Percentiles rank a stretch among this genome's conserved stretches.
These are phyloP conservation scores for Drosophila borborema DNA, from an alignment of 2,888 invertebrate genomes.

Conservation along the genomic window DNA sequence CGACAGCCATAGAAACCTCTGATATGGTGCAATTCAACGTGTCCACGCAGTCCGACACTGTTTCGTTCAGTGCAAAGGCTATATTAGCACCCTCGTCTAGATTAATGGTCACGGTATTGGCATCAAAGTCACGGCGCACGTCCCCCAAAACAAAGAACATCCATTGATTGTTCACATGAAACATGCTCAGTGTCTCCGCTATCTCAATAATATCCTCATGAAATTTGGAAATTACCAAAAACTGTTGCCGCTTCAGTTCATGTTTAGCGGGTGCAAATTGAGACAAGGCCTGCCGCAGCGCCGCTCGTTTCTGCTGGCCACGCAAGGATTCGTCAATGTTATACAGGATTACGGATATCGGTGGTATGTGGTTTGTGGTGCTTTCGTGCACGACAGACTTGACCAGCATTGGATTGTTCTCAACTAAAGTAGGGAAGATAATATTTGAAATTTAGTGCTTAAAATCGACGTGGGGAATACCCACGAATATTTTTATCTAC, in stretches of 20 bases:
- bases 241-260: slow-evolving; percentile 73
- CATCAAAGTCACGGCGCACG: slow-evolving; percentile 82
- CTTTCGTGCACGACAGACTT: slow-evolving; percentile 82
- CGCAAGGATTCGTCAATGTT: slow-evolving; percentile 78
- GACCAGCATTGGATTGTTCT: slow-evolving; percentile 77
- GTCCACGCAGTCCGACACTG: slow-evolving; percentile 87
- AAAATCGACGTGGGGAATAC: slow-evolving; percentile 82
- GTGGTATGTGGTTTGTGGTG: slow-evolving; percentile 78
- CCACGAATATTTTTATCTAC: slow-evolving; percentile 91
- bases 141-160: slow-evolving; percentile 91
- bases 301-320: slow-evolving; percentile 75
- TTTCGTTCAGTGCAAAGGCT: slow-evolving; percentile 91
- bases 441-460: background rate
- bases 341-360: slow-evolving; percentile 82
- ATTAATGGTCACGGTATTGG: slow-evolving; percentile 87
- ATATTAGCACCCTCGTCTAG: slow-evolving; percentile 92
- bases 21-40: slow-evolving; percentile 89
- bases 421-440: slow-evolving; percentile 46
- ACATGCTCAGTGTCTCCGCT: slow-evolving; percentile 89
- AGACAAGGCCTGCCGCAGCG: slow-evolving; percentile 68
- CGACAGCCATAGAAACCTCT: slow-evolving; percentile 89
- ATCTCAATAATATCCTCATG: slow-evolving; percentile 88
- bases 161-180: slow-evolving; percentile 92
- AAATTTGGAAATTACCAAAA: slow-evolving; percentile 81
- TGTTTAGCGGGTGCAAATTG: slow-evolving; percentile 67